Evolutionary conservation across 2,888 invertebrate genomes (phyloP), one percentile per base, ranked within the genome.

Genomic region (Amphipoea lucens): DNA sequence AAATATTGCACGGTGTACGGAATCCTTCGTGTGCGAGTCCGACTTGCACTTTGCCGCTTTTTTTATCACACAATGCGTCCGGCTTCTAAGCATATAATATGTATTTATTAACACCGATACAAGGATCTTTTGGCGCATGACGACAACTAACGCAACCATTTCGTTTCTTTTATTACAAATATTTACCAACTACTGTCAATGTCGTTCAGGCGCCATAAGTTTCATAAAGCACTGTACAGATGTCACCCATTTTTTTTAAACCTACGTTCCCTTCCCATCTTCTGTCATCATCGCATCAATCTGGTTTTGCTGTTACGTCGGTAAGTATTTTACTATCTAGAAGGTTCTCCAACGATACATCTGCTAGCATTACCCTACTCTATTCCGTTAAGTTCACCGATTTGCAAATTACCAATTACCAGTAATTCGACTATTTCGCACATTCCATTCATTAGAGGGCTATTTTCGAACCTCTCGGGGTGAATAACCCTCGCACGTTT

Each of bases 401-500:
- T 88, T 90, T 89, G 86, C 90, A 90, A 91, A 92, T 92, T 91
- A 92, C 91, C 92, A 92, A 93, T 91, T 91, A 91, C 83, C 82
- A 87, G 92, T 93, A 93, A 94, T 94, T 94, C 91, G 92, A 92
- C 92, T 92, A 92, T 92, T 93, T 91, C 87, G 79, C 86, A 86
- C 86, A 91, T 90, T 91, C 91, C 93, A 93, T 94, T 91, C 88
- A 93, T 93, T 92, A 92, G 90, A 92, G 91, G 92, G 92, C 90
- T 92, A 93, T 93, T 93, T 90, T 80, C 85, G 88, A 92, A 91
- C 88, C 91, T 91, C 90, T 89, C 85, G 90, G 92, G 94, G 93
- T 92, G 87, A 92, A 92, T 90, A 90, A 91, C 93, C 92, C 93
- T 92, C 91, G 87, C 92, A 94, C 94, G 93, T 92, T 91, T 94